Conservation (phyloP, 2,113 vertebrate species). For the Chaetodon trifascialis region DNA sequence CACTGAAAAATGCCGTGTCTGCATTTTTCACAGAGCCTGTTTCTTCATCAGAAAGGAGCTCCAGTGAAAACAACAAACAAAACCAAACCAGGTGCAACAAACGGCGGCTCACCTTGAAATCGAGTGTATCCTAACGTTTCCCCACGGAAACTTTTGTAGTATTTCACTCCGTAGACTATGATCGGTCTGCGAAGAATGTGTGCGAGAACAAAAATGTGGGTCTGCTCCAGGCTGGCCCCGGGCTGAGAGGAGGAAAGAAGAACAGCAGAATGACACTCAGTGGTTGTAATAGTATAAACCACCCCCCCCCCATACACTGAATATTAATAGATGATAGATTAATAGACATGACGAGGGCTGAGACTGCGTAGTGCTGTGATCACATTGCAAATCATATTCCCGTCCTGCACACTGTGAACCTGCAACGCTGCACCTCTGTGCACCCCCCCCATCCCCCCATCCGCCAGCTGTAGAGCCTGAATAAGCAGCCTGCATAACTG, state of each 20-base stretch:
- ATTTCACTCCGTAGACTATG: slow-evolving; percentile 99
- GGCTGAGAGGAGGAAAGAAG: slow-evolving; percentile 82
- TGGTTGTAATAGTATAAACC: background rate
- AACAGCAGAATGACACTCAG: background rate
- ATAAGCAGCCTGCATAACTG: slow-evolving; percentile 20
- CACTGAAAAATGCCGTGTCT: too few species aligned
- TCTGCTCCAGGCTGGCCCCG: slow-evolving; percentile 98
- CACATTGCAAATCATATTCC: slow-evolving; percentile 8
- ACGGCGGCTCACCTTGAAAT: slow-evolving; percentile 93
- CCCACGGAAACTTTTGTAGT: slow-evolving; percentile 99
- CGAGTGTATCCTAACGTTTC: slow-evolving; percentile 98
- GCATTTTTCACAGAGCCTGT: background rate
- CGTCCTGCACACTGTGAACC: slow-evolving; percentile 3
- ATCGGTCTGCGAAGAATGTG: slow-evolving; percentile 99
- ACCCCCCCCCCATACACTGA: background rate
- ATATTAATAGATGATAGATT: slow-evolving; percentile 1
- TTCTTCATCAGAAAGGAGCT: background rate
- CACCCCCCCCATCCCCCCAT: background rate
- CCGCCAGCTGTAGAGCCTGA: background rate
- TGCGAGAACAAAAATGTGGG: slow-evolving; percentile 98
- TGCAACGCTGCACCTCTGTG: slow-evolving; percentile 20
- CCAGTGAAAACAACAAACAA: background rate
- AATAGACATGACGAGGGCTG: too few species aligned
- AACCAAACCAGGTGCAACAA: background rate
- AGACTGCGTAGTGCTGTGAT: background rate